Evolutionary conservation across 1,140 invertebrate genomes (phyloP).

Genomic region (Zelostemma sp.): DNA sequence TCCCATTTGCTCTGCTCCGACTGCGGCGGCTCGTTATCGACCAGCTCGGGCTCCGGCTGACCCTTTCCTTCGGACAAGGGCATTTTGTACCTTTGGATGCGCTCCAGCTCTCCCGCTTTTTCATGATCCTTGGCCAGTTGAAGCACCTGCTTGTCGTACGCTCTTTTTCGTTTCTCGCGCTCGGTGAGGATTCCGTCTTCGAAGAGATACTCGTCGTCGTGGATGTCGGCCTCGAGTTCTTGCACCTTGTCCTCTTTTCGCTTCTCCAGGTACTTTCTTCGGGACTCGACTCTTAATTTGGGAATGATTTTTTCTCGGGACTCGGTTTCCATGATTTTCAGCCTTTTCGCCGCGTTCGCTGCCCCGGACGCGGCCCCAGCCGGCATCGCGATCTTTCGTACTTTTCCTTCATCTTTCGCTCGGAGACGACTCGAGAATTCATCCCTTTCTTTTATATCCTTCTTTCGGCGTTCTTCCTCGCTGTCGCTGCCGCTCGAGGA

Average conservation of each 20-base stretch:
- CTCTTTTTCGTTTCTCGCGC: constrained; percentile 84
- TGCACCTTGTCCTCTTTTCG: constrained; percentile 95
- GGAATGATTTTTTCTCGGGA: constrained; percentile 90
- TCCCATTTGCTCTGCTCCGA: constrained; percentile 99
- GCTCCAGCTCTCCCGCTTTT: constrained; percentile 90
- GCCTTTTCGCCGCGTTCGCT: constrained; percentile 88
- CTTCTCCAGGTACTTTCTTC: constrained; percentile 95
- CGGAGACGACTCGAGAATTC: constrained; percentile 92
- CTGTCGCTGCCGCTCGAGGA: constrained; percentile 73
- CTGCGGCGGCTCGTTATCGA: constrained; percentile 90
- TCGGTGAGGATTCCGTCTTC: constrained; percentile 89
- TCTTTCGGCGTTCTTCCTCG: constrained; percentile 76
- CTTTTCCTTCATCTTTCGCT: constrained; percentile 91
- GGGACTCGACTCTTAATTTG: constrained; percentile 89
- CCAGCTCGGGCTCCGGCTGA: constrained; percentile 77
- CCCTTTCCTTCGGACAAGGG: constrained; percentile 78
- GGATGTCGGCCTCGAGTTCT: constrained; percentile 94
- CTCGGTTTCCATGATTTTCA: constrained; percentile 86
- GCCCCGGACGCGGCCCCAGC: constrained; percentile 67
- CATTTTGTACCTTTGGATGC: constrained; percentile 94
- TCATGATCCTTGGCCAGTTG: constrained; percentile 96
- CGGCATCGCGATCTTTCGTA: constrained; percentile 82
- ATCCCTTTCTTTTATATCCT: constrained; percentile 93
- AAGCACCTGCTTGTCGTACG: constrained; percentile 93
- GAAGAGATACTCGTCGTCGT: constrained; percentile 98